Evolutionary conservation across 2,888 invertebrate genomes (phyloP).

Genomic region (Incurvaria masculella): DNA sequence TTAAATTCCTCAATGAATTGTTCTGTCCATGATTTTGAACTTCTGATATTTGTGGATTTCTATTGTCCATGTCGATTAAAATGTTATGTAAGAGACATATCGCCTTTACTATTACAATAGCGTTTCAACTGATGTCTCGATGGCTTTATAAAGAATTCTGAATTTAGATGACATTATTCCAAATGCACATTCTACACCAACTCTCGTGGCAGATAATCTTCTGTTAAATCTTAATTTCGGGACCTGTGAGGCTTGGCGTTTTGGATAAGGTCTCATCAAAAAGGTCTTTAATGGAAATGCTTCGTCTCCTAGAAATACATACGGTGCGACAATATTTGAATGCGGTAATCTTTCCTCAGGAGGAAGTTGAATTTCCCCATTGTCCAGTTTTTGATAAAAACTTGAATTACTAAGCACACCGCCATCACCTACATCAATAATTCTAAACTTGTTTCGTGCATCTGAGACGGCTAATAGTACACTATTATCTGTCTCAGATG

Average conservation of each 20-base stretch:
- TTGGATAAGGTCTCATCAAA: slow-evolving; percentile 12
- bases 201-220: slow-evolving; percentile 1
- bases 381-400: slow-evolving; percentile 14
- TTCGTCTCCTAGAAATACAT: slow-evolving; percentile 13
- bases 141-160: slow-evolving; percentile 1
- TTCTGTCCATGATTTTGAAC: slow-evolving; percentile 10
- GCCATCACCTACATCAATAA: slow-evolving; percentile 15
- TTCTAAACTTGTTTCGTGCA: slow-evolving; percentile 14
- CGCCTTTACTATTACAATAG: background rate
- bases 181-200: slow-evolving; percentile 1
- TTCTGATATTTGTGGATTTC: slow-evolving; percentile 3
- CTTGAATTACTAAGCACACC: slow-evolving; percentile 15
- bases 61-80: slow-evolving; percentile 1
- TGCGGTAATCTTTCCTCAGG: slow-evolving; percentile 14
- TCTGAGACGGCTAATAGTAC: slow-evolving; percentile 16
- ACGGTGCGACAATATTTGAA: slow-evolving; percentile 13
- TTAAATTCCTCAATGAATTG: slow-evolving; percentile 11
- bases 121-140: background rate
- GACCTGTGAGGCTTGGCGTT: too few species aligned
- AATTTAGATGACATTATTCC: background rate
- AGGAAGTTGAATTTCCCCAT: slow-evolving; percentile 14
- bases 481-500: slow-evolving; percentile 14
- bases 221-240: background rate
- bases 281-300: slow-evolving; percentile 11
- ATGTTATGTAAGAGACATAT: background rate